These are phyloP conservation scores for Cyprinodon diabolis DNA, from an alignment of 2,797 vertebrate genomes.

Conservation along the genomic window DNA sequence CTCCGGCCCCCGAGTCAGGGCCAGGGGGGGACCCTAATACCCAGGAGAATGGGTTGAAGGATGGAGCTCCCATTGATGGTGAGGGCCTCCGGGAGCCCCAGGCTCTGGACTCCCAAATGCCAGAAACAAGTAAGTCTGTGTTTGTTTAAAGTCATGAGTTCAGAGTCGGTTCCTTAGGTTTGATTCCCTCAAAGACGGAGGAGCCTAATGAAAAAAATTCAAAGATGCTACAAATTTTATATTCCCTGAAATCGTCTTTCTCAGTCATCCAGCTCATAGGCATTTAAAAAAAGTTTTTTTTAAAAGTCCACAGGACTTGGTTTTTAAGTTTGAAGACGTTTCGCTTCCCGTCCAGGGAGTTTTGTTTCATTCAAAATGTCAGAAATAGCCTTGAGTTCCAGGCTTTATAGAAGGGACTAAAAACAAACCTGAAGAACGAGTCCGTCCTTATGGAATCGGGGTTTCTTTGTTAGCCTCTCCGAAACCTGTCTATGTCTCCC, in stretches of 20 bases:
- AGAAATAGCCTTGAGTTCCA: too few relatives aligned
- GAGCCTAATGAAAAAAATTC: background rate
- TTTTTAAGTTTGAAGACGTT: too few relatives aligned
- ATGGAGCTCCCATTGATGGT: slow-evolving; percentile 74
- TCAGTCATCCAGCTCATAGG: too few relatives aligned
- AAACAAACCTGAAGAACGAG: too few relatives aligned
- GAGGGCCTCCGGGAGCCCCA: slow-evolving; percentile 86
- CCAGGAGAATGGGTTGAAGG: slow-evolving; percentile 89
- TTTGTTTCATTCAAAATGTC: too few relatives aligned
- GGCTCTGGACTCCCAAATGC: slow-evolving; percentile 91
- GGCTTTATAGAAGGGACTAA: too few relatives aligned
- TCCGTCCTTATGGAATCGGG: too few relatives aligned
- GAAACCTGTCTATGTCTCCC: too few relatives aligned
- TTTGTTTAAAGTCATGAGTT: background rate
- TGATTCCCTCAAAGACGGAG: background rate
- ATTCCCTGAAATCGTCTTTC: background rate
- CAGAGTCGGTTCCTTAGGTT: background rate
- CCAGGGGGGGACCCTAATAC: slow-evolving; percentile 66
- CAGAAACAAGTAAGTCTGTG: slow-evolving; percentile 94
- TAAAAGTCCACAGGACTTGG: too few relatives aligned
- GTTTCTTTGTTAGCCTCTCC: too few relatives aligned
- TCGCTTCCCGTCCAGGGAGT: too few relatives aligned
- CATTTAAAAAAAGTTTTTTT: too few relatives aligned
- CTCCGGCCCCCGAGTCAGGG: slow-evolving; percentile 50
- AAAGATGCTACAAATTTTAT: background rate